Evolutionary conservation across 2,888 invertebrate genomes (phyloP).

Genomic region (Metallyticus violacea): DNA sequence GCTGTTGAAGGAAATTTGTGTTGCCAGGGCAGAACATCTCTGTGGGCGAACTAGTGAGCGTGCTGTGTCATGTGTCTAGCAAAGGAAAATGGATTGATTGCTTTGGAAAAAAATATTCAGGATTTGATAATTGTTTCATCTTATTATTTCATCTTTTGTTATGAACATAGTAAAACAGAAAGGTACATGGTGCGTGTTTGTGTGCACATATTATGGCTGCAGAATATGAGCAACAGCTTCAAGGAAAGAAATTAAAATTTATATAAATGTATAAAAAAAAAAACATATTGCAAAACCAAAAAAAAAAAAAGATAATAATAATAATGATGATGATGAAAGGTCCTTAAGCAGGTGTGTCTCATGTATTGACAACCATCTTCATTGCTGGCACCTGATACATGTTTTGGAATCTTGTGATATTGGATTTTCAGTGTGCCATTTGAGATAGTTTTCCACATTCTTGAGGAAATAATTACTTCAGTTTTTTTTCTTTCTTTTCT

Average conservation of each 20-base stretch:
- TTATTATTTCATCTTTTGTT: background rate
- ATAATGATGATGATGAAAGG: background rate
- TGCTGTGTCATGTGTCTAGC: background rate
- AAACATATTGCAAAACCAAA: too few relatives aligned
- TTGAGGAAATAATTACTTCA: background rate
- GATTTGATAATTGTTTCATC: background rate
- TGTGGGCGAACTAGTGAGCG: background rate
- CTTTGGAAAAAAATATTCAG: background rate
- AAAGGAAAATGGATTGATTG: background rate
- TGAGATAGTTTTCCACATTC: background rate
- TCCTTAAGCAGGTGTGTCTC: background rate
- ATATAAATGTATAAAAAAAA: background rate
- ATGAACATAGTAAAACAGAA: too few relatives aligned
- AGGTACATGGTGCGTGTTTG: background rate
- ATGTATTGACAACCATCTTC: constrained; percentile 1
- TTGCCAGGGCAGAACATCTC: background rate
- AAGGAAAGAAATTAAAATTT: background rate
- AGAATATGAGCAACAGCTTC: background rate
- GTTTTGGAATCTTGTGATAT: background rate
- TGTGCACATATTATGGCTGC: background rate
- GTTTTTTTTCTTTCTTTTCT: background rate
- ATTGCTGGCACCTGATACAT: background rate
- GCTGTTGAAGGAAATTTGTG: background rate
- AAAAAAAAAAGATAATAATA: background rate
- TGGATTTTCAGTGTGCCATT: too few relatives aligned